These are phyloP conservation scores for Porites evermanni DNA, from an alignment of 92 coral and sea anemone species.

Conservation along the genomic window DNA sequence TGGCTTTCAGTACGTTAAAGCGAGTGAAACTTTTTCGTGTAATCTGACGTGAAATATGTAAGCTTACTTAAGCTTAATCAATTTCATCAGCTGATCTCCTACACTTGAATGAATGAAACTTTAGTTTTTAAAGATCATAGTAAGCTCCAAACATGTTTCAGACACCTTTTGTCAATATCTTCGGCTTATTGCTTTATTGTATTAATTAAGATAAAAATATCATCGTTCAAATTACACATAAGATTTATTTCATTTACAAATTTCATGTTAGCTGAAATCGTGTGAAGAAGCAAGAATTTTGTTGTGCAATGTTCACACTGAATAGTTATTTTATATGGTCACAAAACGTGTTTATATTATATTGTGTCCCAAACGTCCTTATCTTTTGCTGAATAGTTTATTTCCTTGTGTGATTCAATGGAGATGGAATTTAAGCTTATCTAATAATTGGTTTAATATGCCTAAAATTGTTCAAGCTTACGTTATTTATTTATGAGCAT, in stretches of 20 bases:
- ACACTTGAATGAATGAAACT: background rate
- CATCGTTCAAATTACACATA: no score
- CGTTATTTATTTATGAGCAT: no score
- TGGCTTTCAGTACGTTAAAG: conserved; percentile 30
- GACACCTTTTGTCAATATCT: background rate
- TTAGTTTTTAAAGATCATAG: background rate
- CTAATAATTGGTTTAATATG: no score
- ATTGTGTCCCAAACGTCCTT: background rate
- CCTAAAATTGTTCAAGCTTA: no score
- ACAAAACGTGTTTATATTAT: no score
- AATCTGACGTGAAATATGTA: background rate
- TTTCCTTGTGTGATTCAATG: background rate
- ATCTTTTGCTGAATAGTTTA: no score
- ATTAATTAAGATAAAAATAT: background rate
- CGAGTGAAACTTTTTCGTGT: background rate
- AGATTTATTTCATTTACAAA: no score
- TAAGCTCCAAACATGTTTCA: background rate
- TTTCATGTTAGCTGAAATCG: background rate
- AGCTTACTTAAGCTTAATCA: no score
- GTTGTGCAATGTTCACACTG: background rate
- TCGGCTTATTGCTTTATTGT: background rate
- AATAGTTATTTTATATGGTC: background rate
- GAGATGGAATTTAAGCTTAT: no score
- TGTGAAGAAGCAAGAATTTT: background rate
- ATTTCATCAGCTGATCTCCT: background rate